phyloP scores from a whole-genome alignment of 53 echinoderm and acorn worm species.

The Arbacia lixula region DNA sequence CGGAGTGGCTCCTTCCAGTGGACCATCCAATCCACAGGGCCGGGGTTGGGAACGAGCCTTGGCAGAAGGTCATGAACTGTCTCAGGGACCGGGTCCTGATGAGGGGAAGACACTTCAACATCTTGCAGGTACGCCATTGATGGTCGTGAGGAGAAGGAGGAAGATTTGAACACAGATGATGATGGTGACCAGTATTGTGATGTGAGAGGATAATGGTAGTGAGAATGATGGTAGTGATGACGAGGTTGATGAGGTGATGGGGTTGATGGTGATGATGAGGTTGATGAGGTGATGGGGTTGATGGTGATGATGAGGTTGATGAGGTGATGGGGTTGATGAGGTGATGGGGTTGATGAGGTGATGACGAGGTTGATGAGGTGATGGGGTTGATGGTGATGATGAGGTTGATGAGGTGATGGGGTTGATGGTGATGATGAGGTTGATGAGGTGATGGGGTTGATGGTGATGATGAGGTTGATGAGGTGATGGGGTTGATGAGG shows the following conservation, averaged over 20 bases:
- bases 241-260: neutral
- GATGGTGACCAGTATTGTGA: neutral
- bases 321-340: slow-evolving; percentile 6
- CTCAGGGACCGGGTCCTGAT: slow-evolving; percentile 35
- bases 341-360: too few species aligned
- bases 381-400: too few species aligned
- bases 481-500: too few species aligned
- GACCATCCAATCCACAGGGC: slow-evolving; percentile 37
- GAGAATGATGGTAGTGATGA: neutral
- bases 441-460: too few species aligned
- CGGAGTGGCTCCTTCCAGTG: slow-evolving; percentile 25
- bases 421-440: too few species aligned
- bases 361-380: too few species aligned
- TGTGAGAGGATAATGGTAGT: neutral
- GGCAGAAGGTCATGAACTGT: slow-evolving; percentile 46
- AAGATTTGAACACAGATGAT: neutral
- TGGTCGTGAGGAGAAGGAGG: neutral
- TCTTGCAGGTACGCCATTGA: slow-evolving; percentile 32
- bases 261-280: too few species aligned
- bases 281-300: neutral
- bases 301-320: neutral
- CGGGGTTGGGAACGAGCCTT: slow-evolving; percentile 7
- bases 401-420: too few species aligned
- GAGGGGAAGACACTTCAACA: slow-evolving; percentile 53
- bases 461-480: too few species aligned